Percentiles rank a stretch among this genome's conserved stretches.
phyloP scores from a whole-genome alignment of 2,888 invertebrate species.

The Halictus ligatus region DNA sequence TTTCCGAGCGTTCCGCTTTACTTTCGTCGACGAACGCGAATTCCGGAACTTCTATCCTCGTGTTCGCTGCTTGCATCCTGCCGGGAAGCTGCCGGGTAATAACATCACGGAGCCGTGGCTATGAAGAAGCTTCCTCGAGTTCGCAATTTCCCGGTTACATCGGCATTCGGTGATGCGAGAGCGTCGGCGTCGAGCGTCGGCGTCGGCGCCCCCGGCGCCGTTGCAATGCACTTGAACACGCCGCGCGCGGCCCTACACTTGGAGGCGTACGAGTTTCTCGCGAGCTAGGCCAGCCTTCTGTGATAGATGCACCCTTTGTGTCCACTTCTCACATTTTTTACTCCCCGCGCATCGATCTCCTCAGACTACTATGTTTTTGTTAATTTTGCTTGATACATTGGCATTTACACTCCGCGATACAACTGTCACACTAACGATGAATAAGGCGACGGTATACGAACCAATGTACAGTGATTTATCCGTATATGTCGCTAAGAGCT shows the following conservation, averaged over 20 bases:
- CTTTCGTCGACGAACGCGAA: constrained; percentile 27
- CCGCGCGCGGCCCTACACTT: not conserved
- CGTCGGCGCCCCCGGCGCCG: not conserved
- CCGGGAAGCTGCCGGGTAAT: constrained; percentile 54
- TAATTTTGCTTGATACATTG: not conserved
- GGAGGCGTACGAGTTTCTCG: not conserved
- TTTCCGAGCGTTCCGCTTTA: constrained; percentile 3
- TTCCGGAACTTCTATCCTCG: constrained; percentile 28
- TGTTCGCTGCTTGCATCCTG: constrained; percentile 40
- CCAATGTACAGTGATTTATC: no score
- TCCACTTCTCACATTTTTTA: not conserved
- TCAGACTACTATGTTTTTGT: not conserved
- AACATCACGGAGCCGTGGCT: constrained; percentile 53
- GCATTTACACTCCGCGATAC: not conserved
- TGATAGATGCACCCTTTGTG: not conserved
- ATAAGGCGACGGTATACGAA: no score
- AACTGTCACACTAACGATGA: no score
- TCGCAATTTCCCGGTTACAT: constrained; percentile 64
- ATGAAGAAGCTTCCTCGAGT: constrained; percentile 54
- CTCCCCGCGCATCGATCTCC: not conserved
- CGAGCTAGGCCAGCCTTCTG: not conserved
- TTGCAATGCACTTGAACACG: constrained; percentile 8
- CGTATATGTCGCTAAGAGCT: no score
- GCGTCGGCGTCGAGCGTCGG: not conserved
- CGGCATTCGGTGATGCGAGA: constrained; percentile 36